A percentile compares a stretch with the other conserved stretches of the same genome.
Evolutionary conservation across 2,113 vertebrate species (phyloP).

Genomic region (Cygnus buccinator): DNA sequence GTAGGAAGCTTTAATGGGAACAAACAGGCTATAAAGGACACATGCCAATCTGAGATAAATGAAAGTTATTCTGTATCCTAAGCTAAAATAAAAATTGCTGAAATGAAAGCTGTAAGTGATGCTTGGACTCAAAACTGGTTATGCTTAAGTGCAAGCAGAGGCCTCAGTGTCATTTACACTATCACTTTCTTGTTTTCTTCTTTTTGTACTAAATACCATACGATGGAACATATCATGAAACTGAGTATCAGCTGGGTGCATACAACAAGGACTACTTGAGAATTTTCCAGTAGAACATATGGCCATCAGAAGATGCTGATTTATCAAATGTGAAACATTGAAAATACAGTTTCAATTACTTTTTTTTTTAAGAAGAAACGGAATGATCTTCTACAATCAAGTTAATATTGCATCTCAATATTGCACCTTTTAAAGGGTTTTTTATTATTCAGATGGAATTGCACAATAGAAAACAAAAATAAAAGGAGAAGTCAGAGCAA

Average conservation of each 20-base stretch:
- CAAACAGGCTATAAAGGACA: background rate
- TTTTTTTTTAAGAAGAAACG: background rate
- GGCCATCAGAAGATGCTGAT: slow-evolving; percentile 51
- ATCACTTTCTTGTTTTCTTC: slow-evolving; percentile 55
- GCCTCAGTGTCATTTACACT: slow-evolving; percentile 25
- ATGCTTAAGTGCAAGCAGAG: slow-evolving; percentile 40
- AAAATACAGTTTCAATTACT: slow-evolving; percentile 44
- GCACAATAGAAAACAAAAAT: background rate
- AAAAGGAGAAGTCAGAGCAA: slow-evolving; percentile 27
- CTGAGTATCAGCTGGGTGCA: slow-evolving; percentile 55
- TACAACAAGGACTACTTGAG: slow-evolving; percentile 47
- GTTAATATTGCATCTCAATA: slow-evolving; percentile 28
- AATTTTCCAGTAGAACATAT: slow-evolving; percentile 65
- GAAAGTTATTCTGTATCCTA: slow-evolving; percentile 18
- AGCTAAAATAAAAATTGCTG: background rate
- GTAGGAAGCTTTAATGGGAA: background rate
- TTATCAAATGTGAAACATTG: slow-evolving; percentile 50
- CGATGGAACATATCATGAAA: slow-evolving; percentile 24
- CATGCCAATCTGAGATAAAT: background rate
- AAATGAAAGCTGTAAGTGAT: background rate
- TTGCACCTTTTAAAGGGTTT: slow-evolving; percentile 22
- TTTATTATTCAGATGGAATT: slow-evolving; percentile 4
- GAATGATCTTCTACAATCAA: slow-evolving; percentile 24
- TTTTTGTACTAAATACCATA: slow-evolving; percentile 46
- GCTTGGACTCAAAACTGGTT: slow-evolving; percentile 31